A percentile compares a stretch with the other conserved stretches of the same genome.
Evolutionary conservation across 2,113 vertebrate genomes (phyloP).

Genomic region (Coptodon bakossiorum): DNA sequence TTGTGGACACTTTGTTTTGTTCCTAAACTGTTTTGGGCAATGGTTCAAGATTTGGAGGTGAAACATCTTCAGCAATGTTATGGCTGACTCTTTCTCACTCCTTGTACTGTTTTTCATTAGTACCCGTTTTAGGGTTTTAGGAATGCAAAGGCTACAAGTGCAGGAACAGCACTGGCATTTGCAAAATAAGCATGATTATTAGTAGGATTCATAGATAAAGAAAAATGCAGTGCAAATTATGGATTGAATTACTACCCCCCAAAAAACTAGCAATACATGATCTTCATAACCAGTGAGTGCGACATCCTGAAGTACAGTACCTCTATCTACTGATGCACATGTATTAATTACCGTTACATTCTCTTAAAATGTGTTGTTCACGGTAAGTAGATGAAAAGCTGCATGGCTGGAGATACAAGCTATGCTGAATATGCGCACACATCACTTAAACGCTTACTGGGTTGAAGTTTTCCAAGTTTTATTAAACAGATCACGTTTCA

Average conservation of each 20-base stretch:
- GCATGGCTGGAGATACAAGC: background rate
- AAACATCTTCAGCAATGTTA: background rate
- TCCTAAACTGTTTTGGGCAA: background rate
- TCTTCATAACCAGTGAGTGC: background rate
- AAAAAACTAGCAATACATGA: background rate
- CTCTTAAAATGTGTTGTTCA: background rate
- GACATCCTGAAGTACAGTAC: background rate
- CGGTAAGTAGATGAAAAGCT: background rate
- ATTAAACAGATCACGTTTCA: background rate
- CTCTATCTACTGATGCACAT: background rate
- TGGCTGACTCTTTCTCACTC: background rate
- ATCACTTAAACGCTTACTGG: background rate
- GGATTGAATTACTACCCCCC: background rate
- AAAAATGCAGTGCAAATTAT: background rate
- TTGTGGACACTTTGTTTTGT: background rate
- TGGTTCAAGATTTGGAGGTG: background rate
- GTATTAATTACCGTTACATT: background rate
- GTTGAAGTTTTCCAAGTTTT: background rate
- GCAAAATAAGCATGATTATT: background rate
- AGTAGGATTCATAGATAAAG: background rate
- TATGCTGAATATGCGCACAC: background rate
- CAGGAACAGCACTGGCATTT: background rate
- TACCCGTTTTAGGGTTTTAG: background rate
- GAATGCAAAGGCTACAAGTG: rapidly evolving
- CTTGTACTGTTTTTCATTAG: background rate